Evolutionary conservation across 2,113 vertebrate genomes (phyloP).

Genomic region (Gobio gobio): DNA sequence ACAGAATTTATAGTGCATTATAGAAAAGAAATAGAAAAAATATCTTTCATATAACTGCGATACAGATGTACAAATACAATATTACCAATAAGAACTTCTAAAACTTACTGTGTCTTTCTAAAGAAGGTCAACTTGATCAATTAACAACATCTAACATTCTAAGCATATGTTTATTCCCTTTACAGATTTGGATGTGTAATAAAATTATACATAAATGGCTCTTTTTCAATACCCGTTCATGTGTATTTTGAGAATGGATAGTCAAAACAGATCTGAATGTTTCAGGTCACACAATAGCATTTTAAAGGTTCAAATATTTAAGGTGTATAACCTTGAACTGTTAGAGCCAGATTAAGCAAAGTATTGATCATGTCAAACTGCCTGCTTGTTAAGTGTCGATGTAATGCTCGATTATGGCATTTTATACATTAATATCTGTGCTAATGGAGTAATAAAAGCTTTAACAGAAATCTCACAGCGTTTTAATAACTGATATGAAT

Average conservation of each 20-base stretch:
- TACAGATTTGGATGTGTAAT: conserved; percentile 15
- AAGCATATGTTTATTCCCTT: not conserved
- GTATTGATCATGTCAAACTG: not conserved
- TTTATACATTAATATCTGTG: not conserved
- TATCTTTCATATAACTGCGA: conserved; percentile 82
- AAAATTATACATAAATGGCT: conserved; percentile 13
- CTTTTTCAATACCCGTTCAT: not conserved
- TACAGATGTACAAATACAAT: conserved; percentile 89
- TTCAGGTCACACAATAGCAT: not conserved
- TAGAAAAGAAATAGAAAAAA: conserved; percentile 78
- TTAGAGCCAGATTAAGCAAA: not conserved
- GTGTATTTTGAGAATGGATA: not conserved
- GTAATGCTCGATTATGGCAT: not conserved
- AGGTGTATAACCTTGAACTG: not conserved
- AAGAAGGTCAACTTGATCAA: not conserved
- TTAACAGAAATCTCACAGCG: conserved; percentile 5
- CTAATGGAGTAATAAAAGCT: not conserved
- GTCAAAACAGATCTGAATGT: not conserved
- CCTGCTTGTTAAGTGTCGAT: not conserved
- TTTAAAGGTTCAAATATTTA: not conserved
- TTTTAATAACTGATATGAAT: not conserved
- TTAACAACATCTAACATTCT: conserved; percentile 3
- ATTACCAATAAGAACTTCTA: conserved; percentile 84
- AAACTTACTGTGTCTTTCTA: conserved; percentile 67
- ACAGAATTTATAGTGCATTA: conserved; percentile 48